Evolutionary conservation across 2,113 vertebrate genomes (phyloP).

Genomic region (Thermophis baileyi): DNA sequence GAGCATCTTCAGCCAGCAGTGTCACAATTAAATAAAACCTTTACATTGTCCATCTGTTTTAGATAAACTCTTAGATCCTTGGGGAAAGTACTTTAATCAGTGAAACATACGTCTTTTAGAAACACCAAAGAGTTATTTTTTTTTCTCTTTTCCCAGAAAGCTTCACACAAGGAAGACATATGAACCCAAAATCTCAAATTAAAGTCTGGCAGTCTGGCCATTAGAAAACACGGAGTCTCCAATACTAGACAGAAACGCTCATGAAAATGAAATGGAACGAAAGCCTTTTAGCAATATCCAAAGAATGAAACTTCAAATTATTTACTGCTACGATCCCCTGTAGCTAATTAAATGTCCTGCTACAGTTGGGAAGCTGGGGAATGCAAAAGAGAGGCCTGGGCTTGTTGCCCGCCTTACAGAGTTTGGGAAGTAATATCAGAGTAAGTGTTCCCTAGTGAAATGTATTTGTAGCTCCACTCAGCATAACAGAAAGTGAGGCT

Average conservation of each 20-base stretch:
- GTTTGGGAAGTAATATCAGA: neutral
- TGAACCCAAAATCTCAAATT: neutral
- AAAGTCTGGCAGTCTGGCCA: neutral
- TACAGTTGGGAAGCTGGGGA: neutral
- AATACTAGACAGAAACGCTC: neutral
- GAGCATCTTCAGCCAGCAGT: neutral
- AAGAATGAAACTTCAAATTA: neutral
- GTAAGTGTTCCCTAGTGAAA: neutral
- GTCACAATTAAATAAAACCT: neutral
- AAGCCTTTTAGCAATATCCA: neutral
- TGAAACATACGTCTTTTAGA: neutral
- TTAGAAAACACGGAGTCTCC: neutral
- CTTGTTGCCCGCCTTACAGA: neutral
- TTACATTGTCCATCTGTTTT: neutral
- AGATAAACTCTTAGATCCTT: neutral
- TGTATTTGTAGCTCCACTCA: conserved; percentile 18
- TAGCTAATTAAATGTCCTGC: neutral
- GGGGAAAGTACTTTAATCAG: neutral
- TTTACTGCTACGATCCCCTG: neutral
- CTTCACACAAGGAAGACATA: neutral
- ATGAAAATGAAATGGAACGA: neutral
- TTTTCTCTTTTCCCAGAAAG: neutral
- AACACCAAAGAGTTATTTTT: neutral
- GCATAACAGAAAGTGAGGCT: conserved; percentile 8
- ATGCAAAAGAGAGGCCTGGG: fast-evolving